Evolutionary conservation across 1,140 invertebrate species (phyloP), one percentile per base, ranked within the genome.

Genomic region (Bilobella aurantiaca): DNA sequence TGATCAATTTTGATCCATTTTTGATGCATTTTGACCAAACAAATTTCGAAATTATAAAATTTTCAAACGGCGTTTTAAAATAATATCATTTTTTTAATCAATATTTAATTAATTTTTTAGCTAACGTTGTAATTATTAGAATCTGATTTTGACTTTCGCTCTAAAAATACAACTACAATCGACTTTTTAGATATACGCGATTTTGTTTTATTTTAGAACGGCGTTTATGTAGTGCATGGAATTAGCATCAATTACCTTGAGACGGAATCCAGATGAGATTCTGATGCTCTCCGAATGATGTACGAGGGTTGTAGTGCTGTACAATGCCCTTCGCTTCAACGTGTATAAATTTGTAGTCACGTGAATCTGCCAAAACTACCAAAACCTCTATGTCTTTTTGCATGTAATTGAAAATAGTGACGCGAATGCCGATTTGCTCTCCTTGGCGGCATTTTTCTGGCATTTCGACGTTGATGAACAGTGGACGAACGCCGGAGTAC

Each of bases 401-500:
- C 85, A 92, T 86, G 76, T 95, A 94, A 79, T 98, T 98, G 76
- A 97, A 97, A 0, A 97, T 87, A 0, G 90, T 90, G 0, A 96
- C 89, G 23, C 94, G 81, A 1, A 97, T 82, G 2, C 93, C 94
- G 32, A 98, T 82, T 78, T 97, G 94, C 79, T 98, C 95, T 23
- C 94, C 94, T 74, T 93, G 87, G 25, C 86, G 83, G 73, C 90
- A 89, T 18, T 79, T 77, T 0, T 80, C 81, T 0, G 95, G 93
- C 82, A 95, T 93, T 77, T 98, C 94, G 14, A 97, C 89, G 73
- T 91, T 92, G 56, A 97, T 95, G 76, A 89, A 96, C 82, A 98
- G 96, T 28, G 91, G 91, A 23, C 92, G 79, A 0, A 91, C 85
- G 2, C 89, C 91, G 31, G 86, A 82, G 76, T 93, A 93, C 78